phyloP scores from a whole-genome alignment of 2,888 invertebrate species.

The Chloromyia formosa region DNA sequence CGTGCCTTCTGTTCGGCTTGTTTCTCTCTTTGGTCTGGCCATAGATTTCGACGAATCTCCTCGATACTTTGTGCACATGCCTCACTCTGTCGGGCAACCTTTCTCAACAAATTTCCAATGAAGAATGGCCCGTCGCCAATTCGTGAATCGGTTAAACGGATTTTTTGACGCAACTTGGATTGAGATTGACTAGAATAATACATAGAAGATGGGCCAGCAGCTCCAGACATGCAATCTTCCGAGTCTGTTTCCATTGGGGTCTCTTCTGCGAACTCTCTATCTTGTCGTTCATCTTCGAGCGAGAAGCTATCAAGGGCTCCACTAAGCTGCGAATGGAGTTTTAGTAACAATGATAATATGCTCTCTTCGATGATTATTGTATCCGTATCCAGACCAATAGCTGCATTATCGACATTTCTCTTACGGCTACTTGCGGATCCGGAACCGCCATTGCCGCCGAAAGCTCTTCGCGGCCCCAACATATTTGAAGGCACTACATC shows the following conservation, averaged over 20 bases:
- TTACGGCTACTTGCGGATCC: slow-evolving; percentile 56
- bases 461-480: slow-evolving; percentile 54
- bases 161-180: slow-evolving; percentile 44
- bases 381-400: slow-evolving; percentile 64
- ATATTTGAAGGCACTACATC: slow-evolving; percentile 66
- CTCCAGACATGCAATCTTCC: slow-evolving; percentile 52
- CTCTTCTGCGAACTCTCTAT: slow-evolving; percentile 39
- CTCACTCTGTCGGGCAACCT: slow-evolving; percentile 76
- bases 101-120: slow-evolving; percentile 80
- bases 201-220: slow-evolving; percentile 58
- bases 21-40: slow-evolving; percentile 83
- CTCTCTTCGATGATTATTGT: slow-evolving; percentile 81
- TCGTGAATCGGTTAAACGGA: slow-evolving; percentile 60
- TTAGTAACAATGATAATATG: slow-evolving; percentile 86
- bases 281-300: slow-evolving; percentile 64
- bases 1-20: slow-evolving; percentile 77
- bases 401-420: slow-evolving; percentile 62
- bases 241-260: slow-evolving; percentile 60
- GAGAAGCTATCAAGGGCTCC: slow-evolving; percentile 84
- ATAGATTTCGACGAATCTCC: slow-evolving; percentile 76
- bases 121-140: slow-evolving; percentile 89
- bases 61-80: slow-evolving; percentile 75
- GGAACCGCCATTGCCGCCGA: slow-evolving; percentile 49
- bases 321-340: slow-evolving; percentile 88
- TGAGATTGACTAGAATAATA: slow-evolving; percentile 47